Base-by-base conservation (phyloP, 2,113 vertebrate species). In the Equus przewalskii region DNA sequence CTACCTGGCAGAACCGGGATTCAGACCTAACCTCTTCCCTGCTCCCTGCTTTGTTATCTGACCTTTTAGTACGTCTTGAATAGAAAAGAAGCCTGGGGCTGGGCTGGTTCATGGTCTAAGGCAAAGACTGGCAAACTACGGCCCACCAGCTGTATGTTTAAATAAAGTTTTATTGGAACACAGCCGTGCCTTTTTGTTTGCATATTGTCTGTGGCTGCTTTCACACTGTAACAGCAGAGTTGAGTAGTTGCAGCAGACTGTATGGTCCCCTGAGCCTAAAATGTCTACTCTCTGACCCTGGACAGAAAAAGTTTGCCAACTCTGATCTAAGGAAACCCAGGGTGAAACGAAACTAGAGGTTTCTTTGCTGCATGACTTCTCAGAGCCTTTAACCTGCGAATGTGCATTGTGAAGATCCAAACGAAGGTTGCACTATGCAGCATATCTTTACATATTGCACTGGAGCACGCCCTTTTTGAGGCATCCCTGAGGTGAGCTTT, bases 111-210 rank as follows among this genome's bases (percentile, higher is more conserved):
- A 19, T 82, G 21, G 56, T 86, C 19, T 36, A 36, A 28, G 73
- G 13, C 46, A 85, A 93, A 93, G 36, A 26, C 0, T 28, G 11
- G 46, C 67, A 73, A 82, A 73, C 44, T 41, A 11, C 3, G 11
- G 30, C 26, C 30, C 19, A 21, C 33, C 79, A 49, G 49, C 22
- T 82, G 2, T 64, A 78, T 41, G 75, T 54, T 79, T 64, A 89
- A 80, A 79, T 87, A 58, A 93, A 95, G 62, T 58, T 92, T 89
- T 92, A 87, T 78, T 67, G 69, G 26, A 51, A 54, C 10, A 41
- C 1, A 26, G 28, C 70, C 56, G n/a, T 7, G 24, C 58, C 15
- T 18, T 90, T 82, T 51, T 54, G 79, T 56, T 70, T 65, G 60
- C 10, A 18, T 80, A 30, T 33, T 41, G 0, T 58, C 72, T n/a